Conservation (phyloP, 1,140 invertebrate species). For the Pseudomyrmex pallidus region DNA sequence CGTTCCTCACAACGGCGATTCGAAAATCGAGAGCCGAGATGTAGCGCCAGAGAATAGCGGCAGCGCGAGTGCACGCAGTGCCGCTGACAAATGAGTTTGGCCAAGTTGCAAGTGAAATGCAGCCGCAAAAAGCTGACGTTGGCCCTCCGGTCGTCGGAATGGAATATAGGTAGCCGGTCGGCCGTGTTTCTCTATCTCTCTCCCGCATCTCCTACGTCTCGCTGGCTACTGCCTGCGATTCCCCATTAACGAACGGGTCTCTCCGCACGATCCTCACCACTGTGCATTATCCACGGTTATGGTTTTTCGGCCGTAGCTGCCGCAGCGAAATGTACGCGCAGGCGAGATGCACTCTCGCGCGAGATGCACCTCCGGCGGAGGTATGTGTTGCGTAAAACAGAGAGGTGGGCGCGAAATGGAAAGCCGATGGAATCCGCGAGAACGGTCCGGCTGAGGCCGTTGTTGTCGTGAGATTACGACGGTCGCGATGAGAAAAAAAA, state of each 20-base stretch:
- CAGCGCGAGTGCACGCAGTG: constrained; percentile 12
- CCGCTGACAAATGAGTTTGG: constrained; percentile 65
- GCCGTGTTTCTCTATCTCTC: constrained; percentile 11
- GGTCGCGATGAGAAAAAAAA: constrained; percentile 31
- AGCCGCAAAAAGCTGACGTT: constrained; percentile 55
- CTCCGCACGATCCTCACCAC: constrained; percentile 52
- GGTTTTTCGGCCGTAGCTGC: constrained; percentile 59
- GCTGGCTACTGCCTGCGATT: constrained; percentile 51
- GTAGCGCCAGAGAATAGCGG: not conserved
- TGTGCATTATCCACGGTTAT: constrained; percentile 65
- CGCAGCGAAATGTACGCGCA: constrained; percentile 10
- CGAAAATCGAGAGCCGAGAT: constrained; percentile 9
- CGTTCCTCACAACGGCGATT: constrained; percentile 21
- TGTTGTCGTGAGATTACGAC: constrained; percentile 35
- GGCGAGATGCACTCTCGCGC: constrained; percentile 35
- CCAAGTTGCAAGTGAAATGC: constrained; percentile 65
- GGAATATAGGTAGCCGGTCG: constrained; percentile 64
- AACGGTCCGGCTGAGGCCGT: not conserved
- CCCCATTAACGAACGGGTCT: constrained; percentile 58
- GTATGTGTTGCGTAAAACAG: constrained; percentile 21
- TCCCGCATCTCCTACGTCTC: constrained; percentile 28
- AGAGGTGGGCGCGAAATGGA: constrained; percentile 5
- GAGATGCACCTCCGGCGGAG: constrained; percentile 11
- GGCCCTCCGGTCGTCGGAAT: constrained; percentile 61
- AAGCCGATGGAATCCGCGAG: constrained; percentile 36